Conservation (phyloP, 2,888 invertebrate species). For the Platycnemis pennipes region DNA sequence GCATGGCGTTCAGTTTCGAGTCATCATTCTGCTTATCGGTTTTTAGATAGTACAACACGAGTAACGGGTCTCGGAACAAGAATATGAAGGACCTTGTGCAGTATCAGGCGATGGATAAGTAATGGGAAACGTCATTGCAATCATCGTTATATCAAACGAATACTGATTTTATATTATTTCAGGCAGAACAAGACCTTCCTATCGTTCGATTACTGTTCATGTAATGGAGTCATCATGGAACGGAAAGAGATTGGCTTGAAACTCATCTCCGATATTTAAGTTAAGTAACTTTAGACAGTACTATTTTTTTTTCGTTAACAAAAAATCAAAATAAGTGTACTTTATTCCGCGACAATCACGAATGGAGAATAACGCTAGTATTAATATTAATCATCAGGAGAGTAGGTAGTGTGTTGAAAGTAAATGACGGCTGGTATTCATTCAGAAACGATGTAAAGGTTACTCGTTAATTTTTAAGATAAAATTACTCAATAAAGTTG, state of each 20-base stretch:
- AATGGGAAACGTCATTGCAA: slow-evolving; percentile 33
- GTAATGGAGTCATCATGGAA: not conserved
- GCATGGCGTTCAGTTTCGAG: not conserved
- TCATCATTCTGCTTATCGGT: not conserved
- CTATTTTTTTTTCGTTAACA: too few species aligned
- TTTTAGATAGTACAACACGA: not conserved
- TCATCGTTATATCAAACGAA: slow-evolving; percentile 10
- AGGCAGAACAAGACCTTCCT: not conserved
- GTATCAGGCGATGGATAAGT: slow-evolving; percentile 13
- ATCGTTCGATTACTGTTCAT: not conserved
- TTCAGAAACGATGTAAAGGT: too few species aligned
- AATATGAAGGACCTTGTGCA: not conserved
- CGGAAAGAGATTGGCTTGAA: too few species aligned
- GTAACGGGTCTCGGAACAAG: not conserved
- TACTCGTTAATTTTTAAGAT: too few species aligned
- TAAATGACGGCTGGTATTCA: too few species aligned
- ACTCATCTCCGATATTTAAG: not conserved
- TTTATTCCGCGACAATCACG: too few species aligned
- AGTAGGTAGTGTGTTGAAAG: too few species aligned
- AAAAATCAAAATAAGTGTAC: too few species aligned
- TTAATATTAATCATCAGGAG: too few species aligned
- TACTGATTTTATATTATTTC: not conserved
- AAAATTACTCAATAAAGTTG: too few species aligned
- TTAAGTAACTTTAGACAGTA: too few species aligned
- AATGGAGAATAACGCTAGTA: too few species aligned